Conservation (phyloP, 2,888 invertebrate genomes). For the Tolmerus cingulatus region DNA sequence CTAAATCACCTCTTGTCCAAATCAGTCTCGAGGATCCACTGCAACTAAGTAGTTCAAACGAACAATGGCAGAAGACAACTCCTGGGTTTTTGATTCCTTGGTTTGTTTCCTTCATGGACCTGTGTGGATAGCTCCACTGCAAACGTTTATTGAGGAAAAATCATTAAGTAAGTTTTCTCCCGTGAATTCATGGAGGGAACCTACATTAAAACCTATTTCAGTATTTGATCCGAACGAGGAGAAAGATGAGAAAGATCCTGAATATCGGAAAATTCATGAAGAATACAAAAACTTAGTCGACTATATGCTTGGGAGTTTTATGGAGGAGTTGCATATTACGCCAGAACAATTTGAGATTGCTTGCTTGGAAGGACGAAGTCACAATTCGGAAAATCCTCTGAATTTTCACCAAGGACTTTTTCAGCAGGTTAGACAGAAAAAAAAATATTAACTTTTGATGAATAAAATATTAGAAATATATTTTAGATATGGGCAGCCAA, state of each 20-base stretch:
- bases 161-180: conserved; percentile 76
- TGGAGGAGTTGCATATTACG: conserved; percentile 90
- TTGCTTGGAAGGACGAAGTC: conserved; percentile 66
- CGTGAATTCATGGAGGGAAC: neutral
- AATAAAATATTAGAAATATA: neutral
- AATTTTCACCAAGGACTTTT: conserved; percentile 71
- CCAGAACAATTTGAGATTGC: conserved; percentile 88
- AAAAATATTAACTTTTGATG: neutral
- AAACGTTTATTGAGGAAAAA: conserved; percentile 92
- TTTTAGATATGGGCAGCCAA: conserved; percentile 87
- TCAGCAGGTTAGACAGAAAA: conserved; percentile 64
- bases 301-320: conserved; percentile 87
- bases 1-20: neutral
- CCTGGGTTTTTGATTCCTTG: conserved; percentile 92
- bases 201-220: conserved; percentile 57
- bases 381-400: conserved; percentile 65
- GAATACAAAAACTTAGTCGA: conserved; percentile 93
- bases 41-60: neutral
- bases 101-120: conserved; percentile 92
- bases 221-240: conserved; percentile 84
- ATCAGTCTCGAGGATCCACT: neutral
- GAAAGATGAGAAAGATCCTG: conserved; percentile 72
- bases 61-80: conserved; percentile 70
- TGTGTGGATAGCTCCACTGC: conserved; percentile 89
- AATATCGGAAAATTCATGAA: conserved; percentile 80